phyloP scores from a whole-genome alignment of 2,113 vertebrate genomes.

The Euleptes europaea region DNA sequence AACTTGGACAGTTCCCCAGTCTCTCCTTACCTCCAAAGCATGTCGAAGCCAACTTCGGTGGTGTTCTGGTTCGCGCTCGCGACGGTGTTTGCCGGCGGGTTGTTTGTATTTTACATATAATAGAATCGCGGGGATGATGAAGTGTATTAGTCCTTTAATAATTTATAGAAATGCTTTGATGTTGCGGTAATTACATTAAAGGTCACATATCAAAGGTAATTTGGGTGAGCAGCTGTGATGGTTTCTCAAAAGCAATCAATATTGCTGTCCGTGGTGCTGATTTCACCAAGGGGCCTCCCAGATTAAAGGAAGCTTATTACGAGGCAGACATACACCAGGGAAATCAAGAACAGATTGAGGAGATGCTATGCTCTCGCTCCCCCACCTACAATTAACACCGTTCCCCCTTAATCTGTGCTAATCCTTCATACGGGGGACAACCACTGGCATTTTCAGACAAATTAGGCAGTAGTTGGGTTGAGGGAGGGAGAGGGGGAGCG shows the following conservation, averaged over 20 bases:
- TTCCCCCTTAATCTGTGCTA: slow-evolving; percentile 80
- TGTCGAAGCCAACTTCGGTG: neutral
- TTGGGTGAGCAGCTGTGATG: slow-evolving; percentile 85
- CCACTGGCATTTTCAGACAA: slow-evolving; percentile 60
- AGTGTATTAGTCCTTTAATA: slow-evolving; percentile 85
- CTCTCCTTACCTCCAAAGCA: neutral
- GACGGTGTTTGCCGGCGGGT: slow-evolving; percentile 65
- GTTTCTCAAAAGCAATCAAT: slow-evolving; percentile 87
- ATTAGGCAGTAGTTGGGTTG: slow-evolving; percentile 46
- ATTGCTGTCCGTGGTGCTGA: slow-evolving; percentile 82
- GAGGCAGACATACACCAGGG: slow-evolving; percentile 76
- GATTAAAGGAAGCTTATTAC: slow-evolving; percentile 85
- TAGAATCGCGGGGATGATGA: slow-evolving; percentile 76
- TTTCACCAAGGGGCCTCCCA: slow-evolving; percentile 81
- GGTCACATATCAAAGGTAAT: slow-evolving; percentile 89
- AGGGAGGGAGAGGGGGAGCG: neutral
- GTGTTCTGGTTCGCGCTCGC: slow-evolving; percentile 27
- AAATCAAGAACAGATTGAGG: slow-evolving; percentile 82
- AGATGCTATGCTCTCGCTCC: slow-evolving; percentile 68
- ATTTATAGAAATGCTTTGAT: slow-evolving; percentile 88
- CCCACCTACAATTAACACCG: slow-evolving; percentile 79
- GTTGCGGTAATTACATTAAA: slow-evolving; percentile 87
- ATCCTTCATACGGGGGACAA: slow-evolving; percentile 77
- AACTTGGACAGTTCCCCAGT: neutral
- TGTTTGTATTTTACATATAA: slow-evolving; percentile 83